These are phyloP conservation scores for Nothobranchius kuhntae DNA, from an alignment of 2,113 vertebrate genomes.

Conservation along the genomic window DNA sequence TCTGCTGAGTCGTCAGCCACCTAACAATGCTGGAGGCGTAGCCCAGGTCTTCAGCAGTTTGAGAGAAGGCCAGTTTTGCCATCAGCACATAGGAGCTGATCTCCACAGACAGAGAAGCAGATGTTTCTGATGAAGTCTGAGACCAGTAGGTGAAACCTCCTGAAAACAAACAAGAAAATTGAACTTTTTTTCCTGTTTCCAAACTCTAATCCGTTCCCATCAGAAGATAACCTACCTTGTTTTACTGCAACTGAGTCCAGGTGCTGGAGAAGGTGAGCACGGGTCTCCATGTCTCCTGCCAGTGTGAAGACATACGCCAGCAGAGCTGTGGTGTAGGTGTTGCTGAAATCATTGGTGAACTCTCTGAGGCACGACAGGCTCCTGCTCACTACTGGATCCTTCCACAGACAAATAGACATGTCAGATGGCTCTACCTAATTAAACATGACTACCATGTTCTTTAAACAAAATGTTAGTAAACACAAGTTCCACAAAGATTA, in stretches of 20 bases:
- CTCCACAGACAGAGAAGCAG: conserved; percentile 77
- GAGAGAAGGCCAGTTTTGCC: conserved; percentile 69
- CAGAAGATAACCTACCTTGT: conserved; percentile 35
- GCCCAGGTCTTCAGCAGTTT: conserved; percentile 58
- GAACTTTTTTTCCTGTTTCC: not conserved
- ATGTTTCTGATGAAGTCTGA: conserved; percentile 41
- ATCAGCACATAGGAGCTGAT: conserved; percentile 80
- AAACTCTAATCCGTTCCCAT: not conserved
- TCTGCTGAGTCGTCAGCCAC: conserved; percentile 83
- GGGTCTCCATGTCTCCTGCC: conserved; percentile 75
- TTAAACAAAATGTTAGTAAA: no score
- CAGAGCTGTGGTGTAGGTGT: conserved; percentile 82
- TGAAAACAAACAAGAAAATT: conserved; percentile 14
- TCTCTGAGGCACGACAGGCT: conserved; percentile 78
- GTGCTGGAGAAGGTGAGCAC: conserved; percentile 55
- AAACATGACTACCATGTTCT: no score
- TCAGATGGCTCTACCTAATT: no score
- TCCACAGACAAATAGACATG: not conserved
- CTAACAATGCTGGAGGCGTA: conserved; percentile 67
- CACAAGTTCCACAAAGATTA: no score
- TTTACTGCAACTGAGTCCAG: conserved; percentile 37
- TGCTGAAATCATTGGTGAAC: conserved; percentile 48
- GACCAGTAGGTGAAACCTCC: conserved; percentile 67
- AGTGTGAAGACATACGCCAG: conserved; percentile 86
- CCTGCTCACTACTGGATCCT: conserved; percentile 72